phyloP scores from a whole-genome alignment of 1,140 invertebrate genomes.

The Eurytemora carolleeae region DNA sequence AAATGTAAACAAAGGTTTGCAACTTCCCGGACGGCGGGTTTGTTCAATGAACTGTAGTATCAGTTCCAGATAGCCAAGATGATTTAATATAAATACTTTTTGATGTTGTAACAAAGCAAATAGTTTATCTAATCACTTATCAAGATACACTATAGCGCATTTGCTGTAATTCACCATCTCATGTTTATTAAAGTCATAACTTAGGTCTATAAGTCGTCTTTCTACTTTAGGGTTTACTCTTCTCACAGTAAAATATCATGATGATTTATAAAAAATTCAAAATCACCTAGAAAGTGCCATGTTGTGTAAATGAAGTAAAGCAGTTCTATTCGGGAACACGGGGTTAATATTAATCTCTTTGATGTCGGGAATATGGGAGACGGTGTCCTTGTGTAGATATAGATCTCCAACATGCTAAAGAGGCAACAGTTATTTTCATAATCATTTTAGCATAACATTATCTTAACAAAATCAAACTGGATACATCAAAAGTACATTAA shows the following conservation, averaged over 20 bases:
- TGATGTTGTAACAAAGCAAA: no score
- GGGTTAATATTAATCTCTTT: conserved; percentile 88
- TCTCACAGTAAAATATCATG: neutral
- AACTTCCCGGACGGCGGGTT: no score
- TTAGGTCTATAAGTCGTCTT: neutral
- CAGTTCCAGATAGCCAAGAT: no score
- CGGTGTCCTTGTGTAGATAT: conserved; percentile 53
- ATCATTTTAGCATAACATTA: no score
- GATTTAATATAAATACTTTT: no score
- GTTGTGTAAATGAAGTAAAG: conserved; percentile 78
- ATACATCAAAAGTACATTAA: neutral
- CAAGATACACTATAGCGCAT: no score
- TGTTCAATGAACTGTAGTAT: no score
- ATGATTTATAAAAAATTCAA: neutral
- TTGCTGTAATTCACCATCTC: no score
- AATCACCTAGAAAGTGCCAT: conserved; percentile 54
- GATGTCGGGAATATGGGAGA: conserved; percentile 79
- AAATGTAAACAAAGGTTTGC: no score
- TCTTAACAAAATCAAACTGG: neutral
- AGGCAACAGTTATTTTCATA: no score
- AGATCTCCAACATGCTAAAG: conserved; percentile 52
- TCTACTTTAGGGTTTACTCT: neutral
- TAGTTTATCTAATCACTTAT: no score
- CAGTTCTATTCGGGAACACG: conserved; percentile 80
- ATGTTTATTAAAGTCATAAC: neutral